phyloP scores from a whole-genome alignment of 2,797 vertebrate genomes.

The Crypturellus tataupa region DNA sequence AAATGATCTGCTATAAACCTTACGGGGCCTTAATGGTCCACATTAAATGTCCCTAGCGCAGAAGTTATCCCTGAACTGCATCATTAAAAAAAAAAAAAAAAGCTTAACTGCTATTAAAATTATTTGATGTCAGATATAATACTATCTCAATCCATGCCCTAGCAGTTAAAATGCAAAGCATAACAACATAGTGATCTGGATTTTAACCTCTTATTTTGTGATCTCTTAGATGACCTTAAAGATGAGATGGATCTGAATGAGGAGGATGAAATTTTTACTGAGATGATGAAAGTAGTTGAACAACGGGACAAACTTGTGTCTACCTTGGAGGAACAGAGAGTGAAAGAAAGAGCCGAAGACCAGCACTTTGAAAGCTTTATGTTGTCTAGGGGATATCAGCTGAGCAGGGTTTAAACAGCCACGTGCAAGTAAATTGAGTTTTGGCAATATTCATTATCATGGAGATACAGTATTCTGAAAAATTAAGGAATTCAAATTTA shows the following conservation, averaged over 20 bases:
- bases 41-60: not conserved
- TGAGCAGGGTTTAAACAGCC: slow-evolving; percentile 63
- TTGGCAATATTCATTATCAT: not conserved
- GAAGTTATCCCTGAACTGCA: not conserved
- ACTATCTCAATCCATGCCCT: not conserved
- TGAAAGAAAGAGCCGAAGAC: slow-evolving; percentile 89
- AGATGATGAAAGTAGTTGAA: slow-evolving; percentile 92
- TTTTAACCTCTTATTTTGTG: slow-evolving; percentile 13
- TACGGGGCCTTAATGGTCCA: not conserved
- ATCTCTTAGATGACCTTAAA: slow-evolving; percentile 77
- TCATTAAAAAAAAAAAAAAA: not conserved
- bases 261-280: slow-evolving; percentile 85
- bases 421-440: not conserved
- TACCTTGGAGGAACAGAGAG: slow-evolving; percentile 88
- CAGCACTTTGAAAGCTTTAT: slow-evolving; percentile 83
- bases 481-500: not conserved
- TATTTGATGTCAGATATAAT: not conserved
- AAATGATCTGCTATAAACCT: not conserved
- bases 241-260: slow-evolving; percentile 81
- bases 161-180: not conserved
- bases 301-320: slow-evolving; percentile 87
- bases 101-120: not conserved
- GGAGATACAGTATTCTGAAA: not conserved
- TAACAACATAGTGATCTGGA: not conserved
- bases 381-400: slow-evolving; percentile 62